Evolutionary conservation across 2,888 invertebrate species (phyloP).

Genomic region (Zeuzera pyrina): DNA sequence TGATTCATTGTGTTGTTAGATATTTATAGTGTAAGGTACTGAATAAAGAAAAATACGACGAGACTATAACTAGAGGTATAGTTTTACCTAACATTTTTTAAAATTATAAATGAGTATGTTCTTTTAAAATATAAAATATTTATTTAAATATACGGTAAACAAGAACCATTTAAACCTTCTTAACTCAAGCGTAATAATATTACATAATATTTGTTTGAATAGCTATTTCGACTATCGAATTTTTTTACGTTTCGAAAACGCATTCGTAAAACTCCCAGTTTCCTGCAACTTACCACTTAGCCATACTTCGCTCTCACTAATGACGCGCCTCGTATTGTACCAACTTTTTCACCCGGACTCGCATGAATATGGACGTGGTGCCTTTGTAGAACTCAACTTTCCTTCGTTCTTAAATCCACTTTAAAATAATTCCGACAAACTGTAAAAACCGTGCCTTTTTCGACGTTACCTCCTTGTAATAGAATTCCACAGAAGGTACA

Average conservation of each 20-base stretch:
- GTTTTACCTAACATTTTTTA: too few species aligned
- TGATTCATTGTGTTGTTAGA: too few species aligned
- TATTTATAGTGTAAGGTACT: too few species aligned
- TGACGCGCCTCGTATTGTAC: slow-evolving; percentile 45
- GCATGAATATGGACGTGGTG: slow-evolving; percentile 38
- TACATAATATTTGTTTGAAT: too few species aligned
- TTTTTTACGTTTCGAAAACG: too few species aligned
- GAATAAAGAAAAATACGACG: too few species aligned
- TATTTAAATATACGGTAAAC: not conserved
- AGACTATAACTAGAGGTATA: too few species aligned
- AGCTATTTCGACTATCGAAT: too few species aligned
- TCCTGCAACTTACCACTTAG: slow-evolving; percentile 42
- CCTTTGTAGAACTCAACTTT: slow-evolving; percentile 30
- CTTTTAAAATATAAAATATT: not conserved
- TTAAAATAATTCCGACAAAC: slow-evolving; percentile 3
- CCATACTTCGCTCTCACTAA: slow-evolving; percentile 28
- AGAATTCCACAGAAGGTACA: slow-evolving; percentile 1
- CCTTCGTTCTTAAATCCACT: slow-evolving; percentile 19
- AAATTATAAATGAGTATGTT: too few species aligned
- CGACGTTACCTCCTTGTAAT: slow-evolving; percentile 9
- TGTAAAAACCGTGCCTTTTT: slow-evolving; percentile 5
- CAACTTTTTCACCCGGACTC: slow-evolving; percentile 42
- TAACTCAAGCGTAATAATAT: not conserved
- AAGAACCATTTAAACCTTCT: not conserved
- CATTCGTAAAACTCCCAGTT: too few species aligned